Conservation (phyloP, 1,140 invertebrate species). For the Alviniconcha marisindica region DNA sequence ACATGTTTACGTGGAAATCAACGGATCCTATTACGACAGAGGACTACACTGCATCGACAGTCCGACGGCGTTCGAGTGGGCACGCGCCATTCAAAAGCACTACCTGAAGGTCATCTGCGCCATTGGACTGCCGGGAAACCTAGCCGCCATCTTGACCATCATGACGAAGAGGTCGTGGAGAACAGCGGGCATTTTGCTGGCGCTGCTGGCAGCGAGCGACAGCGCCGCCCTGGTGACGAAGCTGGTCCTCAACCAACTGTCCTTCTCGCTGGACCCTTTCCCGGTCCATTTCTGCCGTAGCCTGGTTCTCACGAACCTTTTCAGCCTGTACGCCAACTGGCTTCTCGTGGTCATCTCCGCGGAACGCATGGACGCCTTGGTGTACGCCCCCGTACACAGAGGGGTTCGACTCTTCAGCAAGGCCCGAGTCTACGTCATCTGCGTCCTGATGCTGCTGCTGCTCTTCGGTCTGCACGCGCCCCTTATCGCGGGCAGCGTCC, state of each 20-base stretch:
- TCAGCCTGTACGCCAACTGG: constrained; percentile 60
- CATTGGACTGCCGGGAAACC: not conserved
- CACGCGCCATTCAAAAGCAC: no score
- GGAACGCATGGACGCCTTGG: constrained; percentile 59
- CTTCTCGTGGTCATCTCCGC: constrained; percentile 58
- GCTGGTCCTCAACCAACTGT: not conserved
- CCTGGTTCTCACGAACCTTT: constrained; percentile 49
- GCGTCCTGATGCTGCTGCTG: constrained; percentile 39
- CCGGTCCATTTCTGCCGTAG: constrained; percentile 43
- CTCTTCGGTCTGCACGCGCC: constrained; percentile 51
- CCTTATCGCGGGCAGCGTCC: constrained; percentile 43
- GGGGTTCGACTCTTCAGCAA: constrained; percentile 40
- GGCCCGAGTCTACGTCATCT: constrained; percentile 1
- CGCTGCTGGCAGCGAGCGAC: constrained; percentile 25
- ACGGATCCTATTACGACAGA: no score
- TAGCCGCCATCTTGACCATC: not conserved
- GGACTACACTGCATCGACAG: no score
- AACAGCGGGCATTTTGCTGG: not conserved
- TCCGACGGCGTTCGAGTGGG: no score
- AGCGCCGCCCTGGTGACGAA: constrained; percentile 17
- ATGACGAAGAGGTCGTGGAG: not conserved
- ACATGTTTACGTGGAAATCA: no score
- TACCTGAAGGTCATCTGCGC: constrained; percentile 1
- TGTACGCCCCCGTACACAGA: constrained; percentile 52
- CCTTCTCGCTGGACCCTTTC: no score